phyloP scores from a whole-genome alignment of 2,797 vertebrate species.

The Eulemur rubriventer region DNA sequence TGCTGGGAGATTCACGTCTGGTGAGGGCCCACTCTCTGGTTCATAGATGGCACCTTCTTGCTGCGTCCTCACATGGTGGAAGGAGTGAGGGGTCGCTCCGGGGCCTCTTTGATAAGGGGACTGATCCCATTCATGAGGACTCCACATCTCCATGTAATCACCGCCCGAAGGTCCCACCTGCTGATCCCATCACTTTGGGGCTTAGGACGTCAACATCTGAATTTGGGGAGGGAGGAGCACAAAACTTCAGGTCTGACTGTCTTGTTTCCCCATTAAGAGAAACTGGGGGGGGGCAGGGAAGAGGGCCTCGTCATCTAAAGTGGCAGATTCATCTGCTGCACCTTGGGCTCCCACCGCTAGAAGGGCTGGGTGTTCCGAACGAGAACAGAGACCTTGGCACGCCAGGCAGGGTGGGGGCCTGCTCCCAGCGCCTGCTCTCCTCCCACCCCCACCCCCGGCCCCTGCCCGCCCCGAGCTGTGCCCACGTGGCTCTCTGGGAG shows the following conservation, averaged over 20 bases:
- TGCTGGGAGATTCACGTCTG: not conserved
- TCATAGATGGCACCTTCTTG: not conserved
- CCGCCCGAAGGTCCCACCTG: not conserved
- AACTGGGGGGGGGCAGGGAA: not conserved
- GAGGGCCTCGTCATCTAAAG: not conserved
- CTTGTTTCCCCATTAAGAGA: not conserved
- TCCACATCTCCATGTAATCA: not conserved
- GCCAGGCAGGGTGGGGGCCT: not conserved
- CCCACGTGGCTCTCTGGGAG: constrained; percentile 64
- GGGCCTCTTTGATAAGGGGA: not conserved
- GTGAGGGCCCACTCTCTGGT: not conserved
- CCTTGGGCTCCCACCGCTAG: not conserved
- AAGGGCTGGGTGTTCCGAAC: not conserved
- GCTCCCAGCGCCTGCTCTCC: not conserved
- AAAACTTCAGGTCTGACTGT: not conserved
- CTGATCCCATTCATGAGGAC: not conserved
- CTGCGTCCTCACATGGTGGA: not conserved
- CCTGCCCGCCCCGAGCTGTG: not conserved
- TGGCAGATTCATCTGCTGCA: not conserved
- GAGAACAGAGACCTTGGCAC: not conserved
- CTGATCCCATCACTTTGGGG: not conserved
- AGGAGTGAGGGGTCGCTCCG: not conserved
- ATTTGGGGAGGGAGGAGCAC: not conserved
- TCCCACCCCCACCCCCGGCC: not conserved
- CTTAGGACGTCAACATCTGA: not conserved